Evolutionary conservation across 2,797 vertebrate genomes (phyloP).

Genomic region (Sebastes itinus): DNA sequence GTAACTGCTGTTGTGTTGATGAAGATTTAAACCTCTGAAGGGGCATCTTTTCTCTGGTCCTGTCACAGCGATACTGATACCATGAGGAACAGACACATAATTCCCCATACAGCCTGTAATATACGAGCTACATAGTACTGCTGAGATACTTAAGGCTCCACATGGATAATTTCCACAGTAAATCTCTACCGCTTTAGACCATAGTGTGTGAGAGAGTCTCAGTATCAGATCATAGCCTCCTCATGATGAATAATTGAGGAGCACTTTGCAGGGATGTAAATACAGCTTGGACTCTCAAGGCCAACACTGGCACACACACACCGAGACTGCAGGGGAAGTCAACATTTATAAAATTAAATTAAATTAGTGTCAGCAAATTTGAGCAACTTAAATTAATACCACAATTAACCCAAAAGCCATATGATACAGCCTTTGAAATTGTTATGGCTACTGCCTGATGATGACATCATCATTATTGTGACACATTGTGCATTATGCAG

Average conservation of each 20-base stretch:
- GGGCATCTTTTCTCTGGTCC: not conserved
- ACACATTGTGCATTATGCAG: no score
- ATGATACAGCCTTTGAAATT: not conserved
- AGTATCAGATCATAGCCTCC: slow-evolving; percentile 40
- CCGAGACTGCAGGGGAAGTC: not conserved
- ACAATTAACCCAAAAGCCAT: not conserved
- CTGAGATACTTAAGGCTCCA: not conserved
- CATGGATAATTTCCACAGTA: slow-evolving; percentile 12
- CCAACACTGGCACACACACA: not conserved
- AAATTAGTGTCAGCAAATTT: not conserved
- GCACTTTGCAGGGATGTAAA: slow-evolving; percentile 40
- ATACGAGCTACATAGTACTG: not conserved
- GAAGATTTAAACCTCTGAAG: not conserved
- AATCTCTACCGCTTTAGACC: not conserved
- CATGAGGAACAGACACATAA: not conserved
- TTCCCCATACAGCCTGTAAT: not conserved
- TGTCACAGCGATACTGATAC: not conserved
- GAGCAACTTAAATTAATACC: not conserved
- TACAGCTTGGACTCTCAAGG: slow-evolving; percentile 7
- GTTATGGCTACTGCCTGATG: not conserved
- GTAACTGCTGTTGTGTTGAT: not conserved
- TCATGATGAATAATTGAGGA: slow-evolving; percentile 63
- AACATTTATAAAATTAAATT: not conserved
- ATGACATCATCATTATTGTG: not conserved
- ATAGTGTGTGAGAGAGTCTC: not conserved